Evolutionary conservation across 2,797 vertebrate genomes (phyloP).

Genomic region (Trachops cirrhosus): DNA sequence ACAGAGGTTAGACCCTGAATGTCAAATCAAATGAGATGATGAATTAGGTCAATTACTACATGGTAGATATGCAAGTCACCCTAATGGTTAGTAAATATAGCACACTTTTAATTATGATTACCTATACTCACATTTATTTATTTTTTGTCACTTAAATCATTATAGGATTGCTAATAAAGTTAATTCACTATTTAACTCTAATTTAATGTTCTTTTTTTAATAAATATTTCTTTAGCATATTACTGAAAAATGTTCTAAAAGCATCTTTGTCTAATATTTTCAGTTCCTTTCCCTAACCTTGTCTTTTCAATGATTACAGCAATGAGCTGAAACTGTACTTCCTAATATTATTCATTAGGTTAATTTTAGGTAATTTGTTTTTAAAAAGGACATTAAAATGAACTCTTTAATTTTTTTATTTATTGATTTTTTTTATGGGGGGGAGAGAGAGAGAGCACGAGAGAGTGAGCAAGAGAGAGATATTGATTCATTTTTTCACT

Average conservation of each 20-base stretch:
- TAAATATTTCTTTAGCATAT: slow-evolving; percentile 28
- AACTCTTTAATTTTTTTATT: not conserved
- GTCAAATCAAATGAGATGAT: slow-evolving; percentile 64
- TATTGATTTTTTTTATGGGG: not conserved
- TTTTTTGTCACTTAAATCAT: slow-evolving; percentile 77
- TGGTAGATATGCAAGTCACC: slow-evolving; percentile 68
- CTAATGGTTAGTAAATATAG: slow-evolving; percentile 62
- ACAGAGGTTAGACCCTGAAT: slow-evolving; percentile 12
- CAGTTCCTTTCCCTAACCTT: not conserved
- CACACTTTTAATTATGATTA: slow-evolving; percentile 74
- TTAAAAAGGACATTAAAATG: not conserved
- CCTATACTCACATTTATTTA: slow-evolving; percentile 68
- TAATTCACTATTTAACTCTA: slow-evolving; percentile 70
- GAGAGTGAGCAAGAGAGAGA: not conserved
- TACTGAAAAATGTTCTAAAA: slow-evolving; percentile 64
- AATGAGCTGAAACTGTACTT: not conserved
- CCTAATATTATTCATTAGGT: not conserved
- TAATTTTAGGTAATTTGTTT: slow-evolving; percentile 8
- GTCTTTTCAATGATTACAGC: not conserved
- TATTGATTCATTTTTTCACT: not conserved
- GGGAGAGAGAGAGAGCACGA: not conserved
- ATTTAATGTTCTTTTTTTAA: slow-evolving; percentile 75
- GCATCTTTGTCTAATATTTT: not conserved
- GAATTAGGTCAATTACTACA: slow-evolving; percentile 70
- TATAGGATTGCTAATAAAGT: slow-evolving; percentile 71